Evolutionary conservation across 1,140 invertebrate genomes (phyloP), one percentile per base, ranked within the genome.

Genomic region (Venturia canescens): DNA sequence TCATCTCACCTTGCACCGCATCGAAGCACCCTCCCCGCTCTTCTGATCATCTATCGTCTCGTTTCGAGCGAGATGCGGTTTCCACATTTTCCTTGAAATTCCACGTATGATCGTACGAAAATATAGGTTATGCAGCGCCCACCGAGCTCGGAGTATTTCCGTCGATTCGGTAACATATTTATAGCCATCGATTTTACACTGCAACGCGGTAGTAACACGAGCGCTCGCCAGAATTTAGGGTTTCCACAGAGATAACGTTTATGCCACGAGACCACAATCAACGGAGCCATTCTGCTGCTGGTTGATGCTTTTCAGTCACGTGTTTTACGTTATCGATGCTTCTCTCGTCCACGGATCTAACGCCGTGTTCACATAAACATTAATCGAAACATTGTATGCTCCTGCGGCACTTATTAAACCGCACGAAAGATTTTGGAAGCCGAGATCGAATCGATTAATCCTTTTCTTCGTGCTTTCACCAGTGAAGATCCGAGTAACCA

Each of bases 101-200:
- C 60, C 60, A 63, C 27, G 15, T 13, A 23, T 23, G 23, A 27
- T 13, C 60, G 23, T 26, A 63, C n/a, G 4, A 21, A 63, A 15
- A 63, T 63, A 26, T 63, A 53, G 50, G n/a, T 53, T 53, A 53
- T 21, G 60, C 27, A 26, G 60, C 23, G 27, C 3, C 57, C 50
- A 53, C 60, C 23, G 0, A 13, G 60, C 60, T 23, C 60, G 60
- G n/a, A 63, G 60, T 23, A 63, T 63, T 63, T 63, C 23, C 60
- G 60, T 63, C 60, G 60, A 27, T 63, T 23, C 21, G 60, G 60
- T 27, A 63, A 63, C 60, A 26, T 63, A 27, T 63, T 63, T 63
- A 63, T 63, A 63, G 60, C n/a, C 23, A 63, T 63, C 60, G 60
- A 63, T 63, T 63, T 63, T 63, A 63, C 21, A 23, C 60, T 63